These are phyloP conservation scores for Paracanthobrama guichenoti DNA, from an alignment of 2,113 vertebrate species.

Conservation along the genomic window DNA sequence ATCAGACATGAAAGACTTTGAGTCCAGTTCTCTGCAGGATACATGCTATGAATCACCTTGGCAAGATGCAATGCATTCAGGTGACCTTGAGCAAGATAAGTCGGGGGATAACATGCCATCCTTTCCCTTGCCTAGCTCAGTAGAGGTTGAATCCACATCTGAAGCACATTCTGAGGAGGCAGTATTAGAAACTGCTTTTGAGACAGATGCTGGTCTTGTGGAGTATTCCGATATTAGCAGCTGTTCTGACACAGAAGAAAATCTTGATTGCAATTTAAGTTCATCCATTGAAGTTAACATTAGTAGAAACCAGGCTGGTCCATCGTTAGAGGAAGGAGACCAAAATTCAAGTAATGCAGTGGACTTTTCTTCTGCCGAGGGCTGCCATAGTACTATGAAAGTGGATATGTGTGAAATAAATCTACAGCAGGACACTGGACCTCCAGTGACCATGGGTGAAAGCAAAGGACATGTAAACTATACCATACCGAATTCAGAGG, in stretches of 20 bases:
- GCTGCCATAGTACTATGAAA: background rate
- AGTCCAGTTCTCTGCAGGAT: conserved; percentile 64
- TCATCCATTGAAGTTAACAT: conserved; percentile 60
- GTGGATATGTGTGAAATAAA: no score
- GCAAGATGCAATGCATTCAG: conserved; percentile 60
- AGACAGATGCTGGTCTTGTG: conserved; percentile 60
- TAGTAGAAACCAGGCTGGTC: conserved; percentile 10
- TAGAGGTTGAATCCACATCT: conserved; percentile 56
- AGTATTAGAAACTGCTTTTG: conserved; percentile 62
- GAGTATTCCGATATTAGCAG: conserved; percentile 73
- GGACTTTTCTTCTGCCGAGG: conserved; percentile 30
- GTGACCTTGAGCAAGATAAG: conserved; percentile 53
- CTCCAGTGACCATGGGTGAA: background rate
- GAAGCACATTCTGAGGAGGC: conserved; percentile 60
- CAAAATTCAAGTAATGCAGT: conserved; percentile 13
- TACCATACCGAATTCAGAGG: background rate
- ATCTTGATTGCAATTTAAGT: conserved; percentile 56
- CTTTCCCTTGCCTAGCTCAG: conserved; percentile 53
- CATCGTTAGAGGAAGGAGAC: conserved; percentile 41
- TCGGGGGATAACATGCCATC: conserved; percentile 49
- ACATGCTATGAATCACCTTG: conserved; percentile 59
- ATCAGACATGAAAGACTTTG: conserved; percentile 60
- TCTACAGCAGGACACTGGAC: background rate
- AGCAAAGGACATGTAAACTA: background rate
- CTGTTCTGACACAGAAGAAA: conserved; percentile 67